Base-by-base conservation (phyloP, 2,888 invertebrate genomes). In the Endotricha flammealis region DNA sequence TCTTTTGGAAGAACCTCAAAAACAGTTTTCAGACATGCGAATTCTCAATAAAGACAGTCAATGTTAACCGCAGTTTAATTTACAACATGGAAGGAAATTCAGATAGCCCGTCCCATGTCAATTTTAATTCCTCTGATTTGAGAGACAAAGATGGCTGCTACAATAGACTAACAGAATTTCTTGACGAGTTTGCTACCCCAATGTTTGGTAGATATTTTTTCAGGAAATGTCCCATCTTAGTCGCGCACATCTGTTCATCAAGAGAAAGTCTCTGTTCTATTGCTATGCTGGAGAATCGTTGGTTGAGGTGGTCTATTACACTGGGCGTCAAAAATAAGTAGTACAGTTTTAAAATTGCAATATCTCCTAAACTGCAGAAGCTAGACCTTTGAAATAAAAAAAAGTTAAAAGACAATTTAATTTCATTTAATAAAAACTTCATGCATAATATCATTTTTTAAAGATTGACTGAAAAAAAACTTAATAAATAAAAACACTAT, bases 181-280 rank as follows among this genome's bases (percentile, higher is more conserved):
- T n/a, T n/a, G n/a, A n/a, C n/a, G n/a, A n/a, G n/a, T n/a, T n/a
- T n/a, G n/a, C n/a, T n/a, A n/a, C n/a, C n/a, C n/a, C n/a, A n/a
- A n/a, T n/a, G n/a, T 39, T 47, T 3, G 57, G 53, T 32, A 54
- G 30, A 32, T 57, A 60, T 33, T 34, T 31, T 30, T 48, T 44
- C 28, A 48, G 22, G 14, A 31, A 46, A 24, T 40, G 44, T 11
- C 12, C 14, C 2, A 44, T 32, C 32, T 46, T 46, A 7, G 46
- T 46, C 5, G 42, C 29, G 32, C 45, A 46, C 44, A 48, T 46
- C 24, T 48, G 46, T 24, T 48, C 43, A 25, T 45, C 48, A 6
- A 45, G 11, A n/a, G 48, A 44, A 7, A 48, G 30, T 1, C 38
- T 25, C 27, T 48, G 40, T 3, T 45, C 42, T 7, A 42, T 30